A percentile compares a stretch with the other conserved stretches of the same genome.
phyloP scores from a whole-genome alignment of 2,113 vertebrate genomes.

The Eublepharis macularius region DNA sequence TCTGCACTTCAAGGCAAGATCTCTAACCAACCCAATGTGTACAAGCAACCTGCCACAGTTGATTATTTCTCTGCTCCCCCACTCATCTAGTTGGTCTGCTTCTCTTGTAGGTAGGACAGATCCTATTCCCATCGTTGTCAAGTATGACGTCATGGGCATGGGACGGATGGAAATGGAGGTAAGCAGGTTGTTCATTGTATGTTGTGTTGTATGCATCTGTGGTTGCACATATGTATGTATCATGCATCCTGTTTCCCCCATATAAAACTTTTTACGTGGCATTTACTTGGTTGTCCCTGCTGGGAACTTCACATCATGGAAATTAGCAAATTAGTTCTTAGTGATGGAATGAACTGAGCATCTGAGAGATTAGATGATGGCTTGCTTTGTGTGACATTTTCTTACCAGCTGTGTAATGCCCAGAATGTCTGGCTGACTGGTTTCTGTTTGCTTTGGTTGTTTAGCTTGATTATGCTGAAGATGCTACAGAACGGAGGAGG shows the following conservation, averaged over 20 bases:
- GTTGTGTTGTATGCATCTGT: not conserved
- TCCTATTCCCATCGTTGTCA: constrained; percentile 97
- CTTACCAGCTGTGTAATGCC: not conserved
- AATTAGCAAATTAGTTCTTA: not conserved
- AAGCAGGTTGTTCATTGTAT: constrained; percentile 19
- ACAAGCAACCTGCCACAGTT: constrained; percentile 72
- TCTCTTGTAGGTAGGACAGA: constrained; percentile 92
- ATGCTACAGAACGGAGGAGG: constrained; percentile 95
- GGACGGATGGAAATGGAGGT: constrained; percentile 99
- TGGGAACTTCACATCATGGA: not conserved
- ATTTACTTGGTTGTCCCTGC: not conserved
- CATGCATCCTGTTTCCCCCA: constrained; percentile 9
- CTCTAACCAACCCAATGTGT: constrained; percentile 96
- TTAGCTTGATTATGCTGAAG: constrained; percentile 96
- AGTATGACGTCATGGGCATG: constrained; percentile 99
- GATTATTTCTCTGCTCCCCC: not conserved
- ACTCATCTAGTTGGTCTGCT: constrained; percentile 76
- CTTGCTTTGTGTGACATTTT: constrained; percentile 5
- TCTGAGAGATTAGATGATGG: not conserved
- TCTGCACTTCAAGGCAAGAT: constrained; percentile 99
- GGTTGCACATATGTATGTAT: fast-evolving
- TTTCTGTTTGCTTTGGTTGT: constrained; percentile 9
- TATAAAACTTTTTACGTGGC: not conserved
- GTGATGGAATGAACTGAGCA: not conserved
- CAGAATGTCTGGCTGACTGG: constrained; percentile 23